A percentile compares a stretch with the other conserved stretches of the same genome.
phyloP scores from a whole-genome alignment of 2,113 vertebrate genomes.

The Crotalus viridis region DNA sequence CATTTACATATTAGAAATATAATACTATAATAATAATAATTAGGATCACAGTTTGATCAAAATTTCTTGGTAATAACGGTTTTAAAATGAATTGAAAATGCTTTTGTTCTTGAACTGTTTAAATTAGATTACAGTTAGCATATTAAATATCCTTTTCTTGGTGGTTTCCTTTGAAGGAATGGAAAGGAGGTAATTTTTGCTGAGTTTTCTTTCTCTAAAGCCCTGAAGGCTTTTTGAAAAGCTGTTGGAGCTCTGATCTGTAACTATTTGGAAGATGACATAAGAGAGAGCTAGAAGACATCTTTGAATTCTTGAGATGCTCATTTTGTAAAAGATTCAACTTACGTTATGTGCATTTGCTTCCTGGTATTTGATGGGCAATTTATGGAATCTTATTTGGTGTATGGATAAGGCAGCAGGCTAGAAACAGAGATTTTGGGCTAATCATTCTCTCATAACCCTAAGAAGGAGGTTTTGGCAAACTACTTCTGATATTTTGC shows the following conservation, averaged over 20 bases:
- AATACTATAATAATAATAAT: not conserved
- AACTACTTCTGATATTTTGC: not conserved
- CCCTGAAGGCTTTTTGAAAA: not conserved
- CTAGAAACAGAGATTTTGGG: not conserved
- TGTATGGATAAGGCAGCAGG: not conserved
- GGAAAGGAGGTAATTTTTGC: not conserved
- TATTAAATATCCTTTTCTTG: not conserved
- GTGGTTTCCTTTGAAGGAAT: not conserved
- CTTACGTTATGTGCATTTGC: not conserved
- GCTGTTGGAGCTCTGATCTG: not conserved
- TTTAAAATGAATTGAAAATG: not conserved
- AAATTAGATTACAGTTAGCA: not conserved
- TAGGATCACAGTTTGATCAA: not conserved
- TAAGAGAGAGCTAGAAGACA: not conserved
- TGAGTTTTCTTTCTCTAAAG: not conserved
- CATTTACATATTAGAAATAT: not conserved
- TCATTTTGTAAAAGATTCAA: not conserved
- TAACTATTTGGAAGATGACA: not conserved
- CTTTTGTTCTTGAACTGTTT: not conserved
- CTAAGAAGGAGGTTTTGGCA: not conserved
- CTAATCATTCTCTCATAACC: not conserved
- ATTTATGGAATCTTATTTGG: not conserved
- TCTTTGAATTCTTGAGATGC: not conserved
- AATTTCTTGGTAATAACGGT: not conserved
- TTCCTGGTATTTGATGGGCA: not conserved